Percentiles rank a stretch among this genome's conserved stretches.
phyloP scores from a whole-genome alignment of 1,140 invertebrate genomes.

The Musca vetustissima region DNA sequence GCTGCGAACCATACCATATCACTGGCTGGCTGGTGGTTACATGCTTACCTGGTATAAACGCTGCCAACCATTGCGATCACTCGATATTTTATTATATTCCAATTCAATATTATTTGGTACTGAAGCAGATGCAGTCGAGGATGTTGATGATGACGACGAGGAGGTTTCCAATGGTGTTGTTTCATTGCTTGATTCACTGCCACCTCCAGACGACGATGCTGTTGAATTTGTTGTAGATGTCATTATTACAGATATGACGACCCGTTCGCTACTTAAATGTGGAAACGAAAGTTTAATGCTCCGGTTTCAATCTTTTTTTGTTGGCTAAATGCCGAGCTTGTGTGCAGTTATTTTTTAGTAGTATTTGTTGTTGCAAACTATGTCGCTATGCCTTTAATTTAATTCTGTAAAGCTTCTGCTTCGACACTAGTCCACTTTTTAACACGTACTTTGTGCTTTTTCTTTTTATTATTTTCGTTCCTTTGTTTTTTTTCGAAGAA shows the following conservation, averaged over 20 bases:
- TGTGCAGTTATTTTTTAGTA: slow-evolving; percentile 20
- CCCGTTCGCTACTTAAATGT: background rate
- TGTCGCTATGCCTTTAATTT: too few species aligned
- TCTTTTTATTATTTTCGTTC: too few species aligned
- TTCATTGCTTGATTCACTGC: background rate
- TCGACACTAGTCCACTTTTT: too few species aligned
- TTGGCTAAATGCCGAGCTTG: slow-evolving; percentile 20
- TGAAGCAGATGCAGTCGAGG: background rate
- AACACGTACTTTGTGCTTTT: too few species aligned
- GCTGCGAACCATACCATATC: too few species aligned
- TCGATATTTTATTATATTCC: slow-evolving; percentile 7
- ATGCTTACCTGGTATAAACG: slow-evolving; percentile 3
- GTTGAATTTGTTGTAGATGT: slow-evolving; percentile 17
- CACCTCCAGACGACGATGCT: background rate
- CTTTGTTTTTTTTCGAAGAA: too few species aligned
- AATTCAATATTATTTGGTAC: slow-evolving; percentile 10
- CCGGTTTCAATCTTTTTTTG: slow-evolving; percentile 8
- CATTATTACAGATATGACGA: background rate
- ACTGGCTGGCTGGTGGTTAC: too few species aligned
- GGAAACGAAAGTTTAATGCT: background rate
- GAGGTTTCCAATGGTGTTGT: background rate
- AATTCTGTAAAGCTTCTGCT: too few species aligned
- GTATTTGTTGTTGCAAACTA: too few species aligned
- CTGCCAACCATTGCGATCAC: slow-evolving; percentile 12
- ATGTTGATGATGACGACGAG: background rate